Evolutionary conservation across 64 coral and sea anemone genomes (phyloP).

Genomic region (Stichodactyla helianthus): DNA sequence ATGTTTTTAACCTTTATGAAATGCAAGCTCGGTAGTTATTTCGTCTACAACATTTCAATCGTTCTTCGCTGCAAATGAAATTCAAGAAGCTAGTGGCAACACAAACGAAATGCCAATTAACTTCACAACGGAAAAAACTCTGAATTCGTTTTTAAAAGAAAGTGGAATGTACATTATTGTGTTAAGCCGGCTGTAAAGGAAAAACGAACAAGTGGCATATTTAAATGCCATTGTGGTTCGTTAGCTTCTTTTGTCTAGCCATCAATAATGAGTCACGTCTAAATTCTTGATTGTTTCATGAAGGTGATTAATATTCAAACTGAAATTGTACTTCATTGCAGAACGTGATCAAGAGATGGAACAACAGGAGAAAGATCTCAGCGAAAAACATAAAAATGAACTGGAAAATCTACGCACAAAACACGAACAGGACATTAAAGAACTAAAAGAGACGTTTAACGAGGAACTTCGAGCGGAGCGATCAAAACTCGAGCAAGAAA

Average conservation of each 20-base stretch:
- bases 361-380: constrained; percentile 29
- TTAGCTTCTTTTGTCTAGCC: background rate
- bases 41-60: no score
- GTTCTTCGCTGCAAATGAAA: no score
- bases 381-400: constrained; percentile 39
- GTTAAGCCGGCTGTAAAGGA: no score
- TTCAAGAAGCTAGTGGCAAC: no score
- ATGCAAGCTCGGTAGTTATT: no score
- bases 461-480: constrained; percentile 53
- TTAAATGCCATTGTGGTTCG: background rate
- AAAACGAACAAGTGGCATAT: no score
- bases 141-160: no score
- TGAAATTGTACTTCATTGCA: background rate
- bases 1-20: no score
- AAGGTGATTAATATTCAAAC: background rate
- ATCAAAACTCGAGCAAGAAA: constrained; percentile 65
- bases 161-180: no score
- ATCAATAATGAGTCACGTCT: background rate
- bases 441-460: constrained; percentile 52
- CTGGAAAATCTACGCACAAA: constrained; percentile 42
- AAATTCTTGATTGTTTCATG: background rate
- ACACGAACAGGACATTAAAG: constrained; percentile 59
- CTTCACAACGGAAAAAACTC: no score
- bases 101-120: no score
- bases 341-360: constrained; percentile 39